Conservation (phyloP, 1,140 invertebrate genomes). For the Orchesella cincta region DNA sequence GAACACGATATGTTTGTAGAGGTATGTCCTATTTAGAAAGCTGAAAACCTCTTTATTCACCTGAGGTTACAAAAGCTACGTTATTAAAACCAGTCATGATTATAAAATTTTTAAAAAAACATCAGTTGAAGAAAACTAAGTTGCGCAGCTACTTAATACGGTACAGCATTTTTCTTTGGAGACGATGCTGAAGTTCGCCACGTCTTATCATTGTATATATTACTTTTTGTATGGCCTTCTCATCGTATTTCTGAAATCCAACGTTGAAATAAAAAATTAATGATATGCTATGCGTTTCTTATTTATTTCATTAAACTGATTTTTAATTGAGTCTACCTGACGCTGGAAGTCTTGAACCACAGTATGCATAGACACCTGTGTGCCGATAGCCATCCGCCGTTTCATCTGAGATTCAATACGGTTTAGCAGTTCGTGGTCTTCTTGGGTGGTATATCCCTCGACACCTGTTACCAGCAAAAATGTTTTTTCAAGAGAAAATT, state of each 20-base stretch:
- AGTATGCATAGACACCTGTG: slow-evolving; percentile 90
- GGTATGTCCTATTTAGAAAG: too few species aligned
- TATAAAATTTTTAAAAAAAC: too few species aligned
- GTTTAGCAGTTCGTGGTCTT: slow-evolving; percentile 85
- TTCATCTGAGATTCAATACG: slow-evolving; percentile 95
- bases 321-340: slow-evolving; percentile 68
- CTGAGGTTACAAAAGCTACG: too few species aligned
- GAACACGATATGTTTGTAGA: too few species aligned
- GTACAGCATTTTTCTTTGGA: slow-evolving; percentile 96
- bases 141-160: slow-evolving; percentile 80
- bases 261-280: too few species aligned
- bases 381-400: slow-evolving; percentile 89
- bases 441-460: slow-evolving; percentile 94
- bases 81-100: too few species aligned
- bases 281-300: too few species aligned
- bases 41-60: too few species aligned
- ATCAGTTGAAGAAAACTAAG: too few species aligned
- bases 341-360: slow-evolving; percentile 92
- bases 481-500: slow-evolving; percentile 25
- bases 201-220: slow-evolving; percentile 89
- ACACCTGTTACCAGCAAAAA: slow-evolving; percentile 65
- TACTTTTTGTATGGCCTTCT: slow-evolving; percentile 83
- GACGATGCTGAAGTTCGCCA: slow-evolving; percentile 91
- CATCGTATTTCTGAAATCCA: slow-evolving; percentile 76
- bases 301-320: too few species aligned